These are phyloP conservation scores for Myiopsitta monachus DNA, from an alignment of 2,113 vertebrate species.

Conservation along the genomic window DNA sequence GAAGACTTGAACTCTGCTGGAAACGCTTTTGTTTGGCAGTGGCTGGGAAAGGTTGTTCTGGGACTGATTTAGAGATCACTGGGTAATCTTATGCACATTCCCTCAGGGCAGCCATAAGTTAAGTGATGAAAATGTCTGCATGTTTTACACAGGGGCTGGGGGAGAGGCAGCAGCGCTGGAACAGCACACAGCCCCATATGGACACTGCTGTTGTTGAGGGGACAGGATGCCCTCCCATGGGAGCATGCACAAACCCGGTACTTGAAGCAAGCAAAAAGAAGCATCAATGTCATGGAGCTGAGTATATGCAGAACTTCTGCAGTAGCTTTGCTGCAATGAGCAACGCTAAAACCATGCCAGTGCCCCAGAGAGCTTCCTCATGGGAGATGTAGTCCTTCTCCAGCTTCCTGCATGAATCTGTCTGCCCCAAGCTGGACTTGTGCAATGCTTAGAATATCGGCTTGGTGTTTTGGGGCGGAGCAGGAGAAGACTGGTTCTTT, in stretches of 20 bases:
- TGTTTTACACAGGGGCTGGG: not conserved
- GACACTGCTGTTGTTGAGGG: accelerated
- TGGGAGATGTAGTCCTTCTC: not conserved
- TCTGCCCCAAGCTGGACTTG: too few species aligned
- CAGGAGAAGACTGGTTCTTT: not conserved
- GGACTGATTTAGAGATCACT: slow-evolving; percentile 33
- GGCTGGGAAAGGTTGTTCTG: slow-evolving; percentile 34
- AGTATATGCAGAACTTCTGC: not conserved
- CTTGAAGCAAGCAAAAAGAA: not conserved
- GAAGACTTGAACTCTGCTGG: not conserved
- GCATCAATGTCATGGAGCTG: accelerated
- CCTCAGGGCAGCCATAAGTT: not conserved
- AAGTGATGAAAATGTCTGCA: slow-evolving; percentile 5
- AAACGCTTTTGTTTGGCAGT: slow-evolving; percentile 32
- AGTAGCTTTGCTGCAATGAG: not conserved
- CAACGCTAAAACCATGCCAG: not conserved
- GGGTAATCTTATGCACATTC: not conserved
- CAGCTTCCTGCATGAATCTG: not conserved
- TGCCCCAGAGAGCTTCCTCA: not conserved
- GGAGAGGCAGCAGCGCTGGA: not conserved
- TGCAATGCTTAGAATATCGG: not conserved
- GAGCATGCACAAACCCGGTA: not conserved
- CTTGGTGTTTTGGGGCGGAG: not conserved
- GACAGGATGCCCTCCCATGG: not conserved
- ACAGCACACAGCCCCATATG: not conserved